Percentiles rank a stretch among this genome's conserved stretches.
Evolutionary conservation across 2,888 invertebrate species (phyloP).

Genomic region (Polia nebulosa): DNA sequence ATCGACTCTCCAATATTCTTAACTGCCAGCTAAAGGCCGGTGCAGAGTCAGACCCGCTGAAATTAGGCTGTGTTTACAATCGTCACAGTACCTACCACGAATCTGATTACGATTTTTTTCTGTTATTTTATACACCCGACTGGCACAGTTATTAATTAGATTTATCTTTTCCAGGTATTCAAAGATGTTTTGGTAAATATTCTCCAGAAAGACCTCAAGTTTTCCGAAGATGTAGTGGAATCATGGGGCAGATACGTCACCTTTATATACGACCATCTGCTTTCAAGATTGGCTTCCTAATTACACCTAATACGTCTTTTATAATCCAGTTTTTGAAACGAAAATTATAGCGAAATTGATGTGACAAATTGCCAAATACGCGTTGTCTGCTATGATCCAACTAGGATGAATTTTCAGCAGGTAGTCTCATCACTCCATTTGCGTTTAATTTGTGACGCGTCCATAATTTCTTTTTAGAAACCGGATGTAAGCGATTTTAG

Average conservation of each 20-base stretch:
- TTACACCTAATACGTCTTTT: neutral
- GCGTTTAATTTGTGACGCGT: no score
- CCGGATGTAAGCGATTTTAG: neutral
- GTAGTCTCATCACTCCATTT: no score
- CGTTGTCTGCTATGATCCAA: no score
- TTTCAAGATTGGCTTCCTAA: conserved; percentile 61
- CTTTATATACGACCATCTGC: conserved; percentile 79
- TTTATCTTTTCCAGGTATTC: conserved; percentile 71
- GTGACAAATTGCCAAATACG: no score
- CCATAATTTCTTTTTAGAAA: neutral
- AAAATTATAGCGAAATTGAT: neutral
- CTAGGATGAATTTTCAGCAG: no score
- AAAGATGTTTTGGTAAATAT: conserved; percentile 76
- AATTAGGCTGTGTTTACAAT: no score
- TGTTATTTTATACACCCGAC: neutral
- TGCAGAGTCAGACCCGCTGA: no score
- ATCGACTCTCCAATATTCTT: no score
- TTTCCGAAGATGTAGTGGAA: conserved; percentile 66
- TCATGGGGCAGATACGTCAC: conserved; percentile 78
- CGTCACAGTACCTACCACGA: no score
- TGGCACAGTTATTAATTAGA: neutral
- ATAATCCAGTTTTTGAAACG: neutral
- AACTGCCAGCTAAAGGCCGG: no score
- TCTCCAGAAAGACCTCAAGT: conserved; percentile 74
- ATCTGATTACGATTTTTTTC: no score